Evolutionary conservation across 2,797 vertebrate species (phyloP).

Genomic region (Iguana delicatissima): DNA sequence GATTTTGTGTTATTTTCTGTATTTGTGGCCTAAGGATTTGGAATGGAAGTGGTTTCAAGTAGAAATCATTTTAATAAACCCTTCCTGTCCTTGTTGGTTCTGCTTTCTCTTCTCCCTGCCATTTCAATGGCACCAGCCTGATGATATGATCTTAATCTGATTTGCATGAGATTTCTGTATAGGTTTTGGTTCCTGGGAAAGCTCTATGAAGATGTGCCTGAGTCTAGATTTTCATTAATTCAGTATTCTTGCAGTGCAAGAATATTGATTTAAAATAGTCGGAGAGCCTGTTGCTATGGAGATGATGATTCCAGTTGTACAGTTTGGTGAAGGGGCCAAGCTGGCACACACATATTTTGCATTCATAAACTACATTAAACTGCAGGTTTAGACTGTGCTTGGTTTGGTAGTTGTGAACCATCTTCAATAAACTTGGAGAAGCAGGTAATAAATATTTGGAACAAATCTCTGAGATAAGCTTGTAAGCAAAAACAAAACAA

Average conservation of each 20-base stretch:
- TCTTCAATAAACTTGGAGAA: not conserved
- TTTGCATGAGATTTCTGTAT: slow-evolving; percentile 8
- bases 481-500: not conserved
- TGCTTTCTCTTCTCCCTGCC: not conserved
- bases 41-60: not conserved
- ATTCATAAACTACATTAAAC: slow-evolving; percentile 22
- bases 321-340: slow-evolving; percentile 34
- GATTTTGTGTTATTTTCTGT: not conserved
- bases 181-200: slow-evolving; percentile 13
- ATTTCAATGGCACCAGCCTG: not conserved
- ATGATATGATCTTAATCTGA: not conserved
- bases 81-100: not conserved
- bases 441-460: slow-evolving; percentile 9
- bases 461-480: slow-evolving; percentile 16
- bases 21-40: not conserved
- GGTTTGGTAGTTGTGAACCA: slow-evolving; percentile 21
- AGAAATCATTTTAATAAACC: not conserved
- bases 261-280: slow-evolving; percentile 48
- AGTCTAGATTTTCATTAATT: slow-evolving; percentile 37
- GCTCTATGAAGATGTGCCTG: not conserved
- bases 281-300: slow-evolving; percentile 45
- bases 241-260: slow-evolving; percentile 17
- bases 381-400: not conserved
- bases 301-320: slow-evolving; percentile 40
- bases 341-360: slow-evolving; percentile 18